These are phyloP conservation scores for Neotoxoptera formosana DNA, from an alignment of 1,140 invertebrate species.

Conservation along the genomic window DNA sequence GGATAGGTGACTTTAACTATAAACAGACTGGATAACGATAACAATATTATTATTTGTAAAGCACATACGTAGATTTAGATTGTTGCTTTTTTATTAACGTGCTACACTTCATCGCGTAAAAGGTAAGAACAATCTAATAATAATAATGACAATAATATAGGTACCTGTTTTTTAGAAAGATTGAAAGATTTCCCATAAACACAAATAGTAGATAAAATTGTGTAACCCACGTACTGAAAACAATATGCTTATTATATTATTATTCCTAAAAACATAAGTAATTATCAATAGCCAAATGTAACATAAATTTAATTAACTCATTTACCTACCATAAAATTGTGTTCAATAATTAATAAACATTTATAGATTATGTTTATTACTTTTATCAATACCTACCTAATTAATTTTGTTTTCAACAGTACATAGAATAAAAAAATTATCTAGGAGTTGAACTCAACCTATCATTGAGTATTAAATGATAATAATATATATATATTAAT, in stretches of 20 bases:
- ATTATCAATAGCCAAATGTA: background rate
- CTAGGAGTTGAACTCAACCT: too few relatives aligned
- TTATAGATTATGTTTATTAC: background rate
- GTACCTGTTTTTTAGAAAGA: background rate
- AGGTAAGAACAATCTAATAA: constrained; percentile 26
- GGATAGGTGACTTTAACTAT: background rate
- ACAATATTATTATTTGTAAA: background rate
- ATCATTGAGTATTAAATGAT: background rate
- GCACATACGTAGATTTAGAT: constrained; percentile 35
- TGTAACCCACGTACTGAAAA: background rate
- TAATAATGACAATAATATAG: background rate
- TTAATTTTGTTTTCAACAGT: background rate
- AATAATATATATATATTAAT: background rate
- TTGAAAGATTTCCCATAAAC: background rate
- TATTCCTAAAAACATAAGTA: background rate
- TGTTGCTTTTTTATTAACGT: background rate
- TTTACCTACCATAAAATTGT: background rate
- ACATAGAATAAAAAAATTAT: background rate
- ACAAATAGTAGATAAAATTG: background rate
- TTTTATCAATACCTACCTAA: background rate
- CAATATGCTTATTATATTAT: background rate
- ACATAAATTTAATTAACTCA: background rate
- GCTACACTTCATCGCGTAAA: background rate
- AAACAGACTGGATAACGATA: constrained; percentile 33
- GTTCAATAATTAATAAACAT: background rate